Evolutionary conservation across 30 jellyfish, hydroid and myxozoan genomes (phyloP).

Genomic region (Chrysaora quinquecirrha): DNA sequence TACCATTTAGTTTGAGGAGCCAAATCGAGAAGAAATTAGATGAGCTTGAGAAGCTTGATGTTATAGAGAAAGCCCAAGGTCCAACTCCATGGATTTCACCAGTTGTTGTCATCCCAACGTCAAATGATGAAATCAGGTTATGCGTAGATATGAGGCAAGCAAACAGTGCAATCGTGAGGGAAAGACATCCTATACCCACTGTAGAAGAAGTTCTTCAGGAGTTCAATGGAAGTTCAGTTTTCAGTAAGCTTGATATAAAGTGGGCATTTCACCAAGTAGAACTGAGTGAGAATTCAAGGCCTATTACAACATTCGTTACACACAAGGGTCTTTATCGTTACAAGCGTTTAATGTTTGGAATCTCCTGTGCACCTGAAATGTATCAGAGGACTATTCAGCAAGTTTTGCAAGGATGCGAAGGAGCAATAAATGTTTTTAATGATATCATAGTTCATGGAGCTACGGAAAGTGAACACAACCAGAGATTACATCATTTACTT

Average conservation of each 20-base stretch:
- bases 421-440: constrained; percentile 31
- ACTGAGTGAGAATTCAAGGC: constrained; percentile 54
- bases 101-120: constrained; percentile 47
- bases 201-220: constrained; percentile 60
- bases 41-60: constrained; percentile 63
- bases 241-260: constrained; percentile 57
- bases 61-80: constrained; percentile 62
- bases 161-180: constrained; percentile 61
- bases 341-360: constrained; percentile 68
- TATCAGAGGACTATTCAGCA: constrained; percentile 43
- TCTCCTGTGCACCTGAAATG: constrained; percentile 75
- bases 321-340: constrained; percentile 59
- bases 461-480: constrained; percentile 58
- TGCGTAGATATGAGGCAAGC: constrained; percentile 66
- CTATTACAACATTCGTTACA: constrained; percentile 55
- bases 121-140: constrained; percentile 52
- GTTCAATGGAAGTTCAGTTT: constrained; percentile 49
- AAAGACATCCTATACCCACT: constrained; percentile 61
- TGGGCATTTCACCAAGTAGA: constrained; percentile 77
- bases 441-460: constrained; percentile 64
- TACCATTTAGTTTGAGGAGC: constrained; percentile 38
- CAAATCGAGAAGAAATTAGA: constrained; percentile 47
- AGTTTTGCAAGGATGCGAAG: constrained; percentile 38
- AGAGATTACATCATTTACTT: constrained; percentile 20
- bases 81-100: constrained; percentile 67